Evolutionary conservation across 1,140 invertebrate species (phyloP).

Genomic region (Centruroides vittatus): DNA sequence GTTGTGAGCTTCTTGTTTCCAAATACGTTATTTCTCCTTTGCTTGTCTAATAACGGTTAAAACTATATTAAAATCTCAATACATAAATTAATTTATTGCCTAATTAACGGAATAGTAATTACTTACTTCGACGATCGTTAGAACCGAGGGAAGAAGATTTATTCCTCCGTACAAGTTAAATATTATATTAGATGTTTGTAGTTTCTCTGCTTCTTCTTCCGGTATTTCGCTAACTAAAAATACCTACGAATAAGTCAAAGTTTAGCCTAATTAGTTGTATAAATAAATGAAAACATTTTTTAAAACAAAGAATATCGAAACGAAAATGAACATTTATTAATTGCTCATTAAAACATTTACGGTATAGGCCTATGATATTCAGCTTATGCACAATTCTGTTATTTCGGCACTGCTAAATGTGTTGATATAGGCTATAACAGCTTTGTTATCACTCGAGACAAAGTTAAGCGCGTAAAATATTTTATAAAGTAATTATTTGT

Average conservation of each 20-base stretch:
- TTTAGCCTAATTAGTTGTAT: too few species aligned
- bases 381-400: too few species aligned
- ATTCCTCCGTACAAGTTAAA: conserved; percentile 74
- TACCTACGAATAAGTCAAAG: conserved; percentile 5
- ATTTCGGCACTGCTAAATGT: too few species aligned
- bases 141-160: conserved; percentile 61
- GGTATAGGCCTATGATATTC: too few species aligned
- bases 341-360: too few species aligned
- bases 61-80: neutral
- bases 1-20: conserved; percentile 66
- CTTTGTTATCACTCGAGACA: too few species aligned
- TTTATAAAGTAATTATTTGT: too few species aligned
- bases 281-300: too few species aligned
- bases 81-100: neutral
- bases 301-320: too few species aligned
- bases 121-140: conserved; percentile 70
- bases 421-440: too few species aligned
- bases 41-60: conserved; percentile 43
- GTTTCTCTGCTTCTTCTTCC: conserved; percentile 28
- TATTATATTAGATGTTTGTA: conserved; percentile 53
- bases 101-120: neutral
- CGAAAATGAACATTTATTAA: too few species aligned
- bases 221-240: conserved; percentile 50
- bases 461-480: too few species aligned
- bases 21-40: conserved; percentile 72